phyloP scores from a whole-genome alignment of 2,113 vertebrate genomes.

The Ciconia boyciana region DNA sequence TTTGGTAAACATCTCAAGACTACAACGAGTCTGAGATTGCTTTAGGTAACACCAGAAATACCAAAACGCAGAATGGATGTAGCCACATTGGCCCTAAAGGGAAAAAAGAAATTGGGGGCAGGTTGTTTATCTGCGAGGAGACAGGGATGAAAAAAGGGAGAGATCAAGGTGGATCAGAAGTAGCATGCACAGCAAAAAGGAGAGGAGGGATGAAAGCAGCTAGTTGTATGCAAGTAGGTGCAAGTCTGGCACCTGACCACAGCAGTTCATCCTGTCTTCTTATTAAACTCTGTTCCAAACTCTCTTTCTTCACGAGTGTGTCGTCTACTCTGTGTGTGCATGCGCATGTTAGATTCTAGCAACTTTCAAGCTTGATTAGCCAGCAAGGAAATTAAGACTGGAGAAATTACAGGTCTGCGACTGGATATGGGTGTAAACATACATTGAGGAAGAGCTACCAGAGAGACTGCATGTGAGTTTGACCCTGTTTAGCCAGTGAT shows the following conservation, averaged over 20 bases:
- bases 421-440: background rate
- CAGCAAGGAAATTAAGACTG: background rate
- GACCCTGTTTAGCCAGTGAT: background rate
- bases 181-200: background rate
- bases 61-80: background rate
- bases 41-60: background rate
- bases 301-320: background rate
- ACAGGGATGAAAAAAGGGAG: background rate
- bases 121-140: background rate
- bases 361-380: background rate
- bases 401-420: background rate
- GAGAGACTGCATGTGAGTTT: background rate
- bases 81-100: background rate
- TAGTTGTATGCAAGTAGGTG: background rate
- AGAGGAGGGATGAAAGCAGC: background rate
- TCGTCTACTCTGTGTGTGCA: accelerated
- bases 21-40: background rate
- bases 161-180: background rate
- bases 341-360: accelerated
- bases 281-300: background rate
- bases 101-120: background rate
- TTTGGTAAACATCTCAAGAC: background rate
- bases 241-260: accelerated
- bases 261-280: background rate
- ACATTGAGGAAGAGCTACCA: background rate